A percentile compares a stretch with the other conserved stretches of the same genome.
Conservation (phyloP, 2,888 invertebrate species). For the Mythimna pallens region DNA sequence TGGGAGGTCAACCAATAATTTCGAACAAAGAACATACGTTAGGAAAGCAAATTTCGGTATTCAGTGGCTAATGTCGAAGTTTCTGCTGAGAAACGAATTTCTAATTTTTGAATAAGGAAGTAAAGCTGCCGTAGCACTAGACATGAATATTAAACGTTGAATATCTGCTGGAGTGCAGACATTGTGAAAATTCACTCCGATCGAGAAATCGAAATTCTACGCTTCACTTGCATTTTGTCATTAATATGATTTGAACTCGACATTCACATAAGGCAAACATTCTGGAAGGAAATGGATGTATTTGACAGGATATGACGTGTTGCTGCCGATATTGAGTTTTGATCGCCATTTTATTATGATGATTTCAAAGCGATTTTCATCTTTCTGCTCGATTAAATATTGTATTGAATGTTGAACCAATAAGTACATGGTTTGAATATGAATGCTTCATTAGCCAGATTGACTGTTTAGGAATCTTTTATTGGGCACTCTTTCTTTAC, state of each 20-base stretch:
- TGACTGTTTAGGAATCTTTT: background rate
- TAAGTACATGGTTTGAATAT: background rate
- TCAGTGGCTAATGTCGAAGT: conserved; percentile 72
- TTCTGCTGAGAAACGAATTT: conserved; percentile 79
- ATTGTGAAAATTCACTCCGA: conserved; percentile 82
- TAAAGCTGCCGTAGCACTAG: conserved; percentile 76
- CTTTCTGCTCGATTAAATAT: conserved; percentile 30
- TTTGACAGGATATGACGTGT: conserved; percentile 53
- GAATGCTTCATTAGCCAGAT: background rate
- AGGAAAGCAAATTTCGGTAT: conserved; percentile 63
- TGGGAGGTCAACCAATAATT: conserved; percentile 58
- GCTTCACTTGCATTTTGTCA: conserved; percentile 83
- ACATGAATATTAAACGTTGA: conserved; percentile 85
- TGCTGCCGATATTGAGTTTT: conserved; percentile 48
- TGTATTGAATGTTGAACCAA: conserved; percentile 19
- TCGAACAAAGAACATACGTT: conserved; percentile 56
- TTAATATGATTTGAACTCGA: conserved; percentile 82
- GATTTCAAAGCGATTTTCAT: conserved; percentile 32
- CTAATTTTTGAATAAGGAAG: conserved; percentile 82
- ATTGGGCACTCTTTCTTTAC: conserved; percentile 26
- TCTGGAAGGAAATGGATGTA: conserved; percentile 54
- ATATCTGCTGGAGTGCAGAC: conserved; percentile 82
- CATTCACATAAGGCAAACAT: conserved; percentile 71
- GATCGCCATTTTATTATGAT: conserved; percentile 37
- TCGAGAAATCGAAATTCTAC: conserved; percentile 83